phyloP scores from a whole-genome alignment of 2,113 vertebrate genomes.

The Oreochromis niloticus region DNA sequence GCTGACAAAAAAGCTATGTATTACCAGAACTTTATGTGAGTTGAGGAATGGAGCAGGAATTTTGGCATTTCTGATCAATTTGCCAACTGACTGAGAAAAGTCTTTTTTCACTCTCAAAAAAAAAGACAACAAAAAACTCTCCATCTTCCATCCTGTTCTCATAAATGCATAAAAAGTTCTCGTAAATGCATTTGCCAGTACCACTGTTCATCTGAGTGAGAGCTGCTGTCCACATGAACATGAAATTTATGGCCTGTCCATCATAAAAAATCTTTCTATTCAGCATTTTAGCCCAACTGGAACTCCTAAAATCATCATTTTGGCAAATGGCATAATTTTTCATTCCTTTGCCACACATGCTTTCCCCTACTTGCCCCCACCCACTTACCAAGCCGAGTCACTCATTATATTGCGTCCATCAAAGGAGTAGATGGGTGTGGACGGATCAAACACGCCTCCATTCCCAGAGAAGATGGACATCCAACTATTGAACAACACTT shows the following conservation, averaged over 20 bases:
- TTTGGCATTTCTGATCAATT: background rate
- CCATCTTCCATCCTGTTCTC: background rate
- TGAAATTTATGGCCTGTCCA: background rate
- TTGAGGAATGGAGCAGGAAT: background rate
- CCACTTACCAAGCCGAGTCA: slow-evolving; percentile 80
- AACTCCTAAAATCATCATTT: background rate
- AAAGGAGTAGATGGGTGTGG: slow-evolving; percentile 82
- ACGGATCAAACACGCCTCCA: slow-evolving; percentile 70
- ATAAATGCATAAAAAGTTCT: background rate
- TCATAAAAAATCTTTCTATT: background rate
- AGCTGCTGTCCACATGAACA: background rate
- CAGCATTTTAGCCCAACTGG: background rate
- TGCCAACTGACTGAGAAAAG: background rate
- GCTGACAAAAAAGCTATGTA: background rate
- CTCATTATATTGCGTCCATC: slow-evolving; percentile 83
- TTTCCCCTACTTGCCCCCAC: background rate
- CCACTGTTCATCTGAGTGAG: background rate
- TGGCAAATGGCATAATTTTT: background rate
- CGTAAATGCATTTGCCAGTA: background rate
- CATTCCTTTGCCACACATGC: background rate
- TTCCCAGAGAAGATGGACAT: slow-evolving; percentile 83
- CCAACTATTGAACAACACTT: slow-evolving; percentile 85
- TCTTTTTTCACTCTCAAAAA: fast-evolving
- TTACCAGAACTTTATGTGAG: background rate
- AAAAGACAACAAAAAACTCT: background rate